Evolutionary conservation across 2,797 vertebrate species (phyloP), one percentile per base, ranked within the genome.

Genomic region (Platyrinchus mystaceus): DNA sequence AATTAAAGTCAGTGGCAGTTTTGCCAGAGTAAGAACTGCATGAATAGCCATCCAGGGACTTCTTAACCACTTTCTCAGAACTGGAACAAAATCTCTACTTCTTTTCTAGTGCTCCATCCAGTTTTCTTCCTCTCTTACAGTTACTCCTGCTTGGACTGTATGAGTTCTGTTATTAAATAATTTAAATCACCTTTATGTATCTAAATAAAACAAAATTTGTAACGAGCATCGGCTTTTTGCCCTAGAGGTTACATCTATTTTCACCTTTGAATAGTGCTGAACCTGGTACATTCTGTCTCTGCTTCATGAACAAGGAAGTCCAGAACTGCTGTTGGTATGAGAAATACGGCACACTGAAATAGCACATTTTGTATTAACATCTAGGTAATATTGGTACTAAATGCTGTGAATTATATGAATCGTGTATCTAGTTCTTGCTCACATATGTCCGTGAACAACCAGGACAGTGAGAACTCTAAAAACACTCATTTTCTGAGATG

Each of bases 1-100:
- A 77, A 66, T 96, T 94, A 90, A 94, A 95, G 28, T 87, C 90
- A 66, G 59, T 70, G 74, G 70, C 87, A 93, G 74, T 91, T 95
- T 85, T 95, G 53, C 32, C 64, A 64, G 62, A 78, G 60, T 73
- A 39, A 90, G 82, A 79, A 73, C 44, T 78, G 37, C 50, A n/a
- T 52, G 46, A 89, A 93, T 37, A 73, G 49, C 56, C 30, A 79
- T 56, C 52, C 50, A 87, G 93, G 79, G 91, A 71, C 62, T 88
- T 82, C 78, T 93, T 80, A 93, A 82, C 47, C 28, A 41, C 62
- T 89, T 84, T 81, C 69, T 87, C 46, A 79, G 41, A 69, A 55
- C 46, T 68, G 64, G 12, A 92, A 56, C 3, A 3, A 91, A 84
- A 59, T 58, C 6, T 86, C 10, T 52, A 2, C 8, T 58, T 56